Conservation (phyloP, 1,140 invertebrate species). For the Doryteuthis pealeii region DNA sequence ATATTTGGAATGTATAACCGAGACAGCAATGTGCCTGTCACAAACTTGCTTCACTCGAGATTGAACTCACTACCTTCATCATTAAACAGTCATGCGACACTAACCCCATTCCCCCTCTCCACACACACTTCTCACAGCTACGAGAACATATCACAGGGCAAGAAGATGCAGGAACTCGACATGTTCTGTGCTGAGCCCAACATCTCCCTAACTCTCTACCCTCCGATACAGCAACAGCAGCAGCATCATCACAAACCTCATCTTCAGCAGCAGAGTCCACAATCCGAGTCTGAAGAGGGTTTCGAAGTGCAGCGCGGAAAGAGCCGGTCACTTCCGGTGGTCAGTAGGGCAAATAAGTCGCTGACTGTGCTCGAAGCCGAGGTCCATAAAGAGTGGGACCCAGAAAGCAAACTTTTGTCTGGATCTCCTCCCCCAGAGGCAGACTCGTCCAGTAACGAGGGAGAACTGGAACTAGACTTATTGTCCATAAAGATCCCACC, state of each 20-base stretch:
- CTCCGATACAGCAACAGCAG: background rate
- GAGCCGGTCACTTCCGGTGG: background rate
- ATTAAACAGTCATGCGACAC: slow-evolving; percentile 42
- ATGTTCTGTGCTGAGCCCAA: background rate
- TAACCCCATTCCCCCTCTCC: slow-evolving; percentile 27
- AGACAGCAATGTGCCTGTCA: background rate
- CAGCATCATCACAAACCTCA: background rate
- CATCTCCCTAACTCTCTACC: background rate
- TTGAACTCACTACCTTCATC: slow-evolving; percentile 48
- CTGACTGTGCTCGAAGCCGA: slow-evolving; percentile 51
- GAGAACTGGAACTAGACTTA: slow-evolving; percentile 44
- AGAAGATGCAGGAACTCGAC: slow-evolving; percentile 3
- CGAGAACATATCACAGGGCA: slow-evolving; percentile 35
- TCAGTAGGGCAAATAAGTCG: slow-evolving; percentile 28
- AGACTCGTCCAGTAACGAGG: slow-evolving; percentile 33
- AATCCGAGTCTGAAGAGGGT: slow-evolving; percentile 1
- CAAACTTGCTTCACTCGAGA: slow-evolving; percentile 25
- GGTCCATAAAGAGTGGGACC: slow-evolving; percentile 51
- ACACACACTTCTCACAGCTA: slow-evolving; percentile 41
- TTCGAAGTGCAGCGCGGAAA: slow-evolving; percentile 5
- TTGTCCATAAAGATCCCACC: slow-evolving; percentile 44
- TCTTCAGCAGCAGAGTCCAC: background rate
- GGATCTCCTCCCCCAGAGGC: slow-evolving; percentile 37
- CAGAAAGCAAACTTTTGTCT: slow-evolving; percentile 28
- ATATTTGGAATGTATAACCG: background rate